Evolutionary conservation across 2,888 invertebrate genomes (phyloP).

Genomic region (Pediacus dermestoides): DNA sequence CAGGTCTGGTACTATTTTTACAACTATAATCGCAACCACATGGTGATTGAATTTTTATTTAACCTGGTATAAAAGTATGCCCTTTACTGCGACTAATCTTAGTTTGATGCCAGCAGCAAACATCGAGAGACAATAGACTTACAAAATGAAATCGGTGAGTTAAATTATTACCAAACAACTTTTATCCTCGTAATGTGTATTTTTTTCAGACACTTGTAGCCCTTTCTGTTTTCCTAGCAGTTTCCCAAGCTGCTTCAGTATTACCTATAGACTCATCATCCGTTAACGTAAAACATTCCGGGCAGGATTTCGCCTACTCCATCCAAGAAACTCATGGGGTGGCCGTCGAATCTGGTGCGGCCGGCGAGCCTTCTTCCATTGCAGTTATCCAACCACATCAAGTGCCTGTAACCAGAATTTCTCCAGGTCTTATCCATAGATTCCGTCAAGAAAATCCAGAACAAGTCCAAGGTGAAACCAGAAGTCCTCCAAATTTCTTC

Average conservation of each 20-base stretch:
- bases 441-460: too few species aligned
- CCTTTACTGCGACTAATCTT: constrained; percentile 16
- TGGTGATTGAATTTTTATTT: constrained; percentile 23
- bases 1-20: constrained; percentile 24
- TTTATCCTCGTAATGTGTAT: too few species aligned
- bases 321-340: constrained; percentile 28
- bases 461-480: too few species aligned
- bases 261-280: constrained; percentile 29
- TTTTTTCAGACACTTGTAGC: constrained; percentile 14
- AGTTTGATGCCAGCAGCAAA: constrained; percentile 19
- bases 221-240: constrained; percentile 12
- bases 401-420: constrained; percentile 13
- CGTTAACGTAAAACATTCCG: constrained; percentile 29
- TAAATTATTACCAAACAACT: background rate
- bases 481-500: background rate
- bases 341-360: constrained; percentile 20
- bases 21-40: too few species aligned
- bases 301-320: constrained; percentile 30
- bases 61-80: constrained; percentile 20
- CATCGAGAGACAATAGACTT: constrained; percentile 21
- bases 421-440: constrained; percentile 8
- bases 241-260: too few species aligned
- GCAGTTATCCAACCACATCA: constrained; percentile 12
- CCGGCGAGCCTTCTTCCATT: constrained; percentile 13
- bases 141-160: constrained; percentile 23